Conservation (phyloP, 1,140 invertebrate genomes). For the Halyomorpha halys region DNA sequence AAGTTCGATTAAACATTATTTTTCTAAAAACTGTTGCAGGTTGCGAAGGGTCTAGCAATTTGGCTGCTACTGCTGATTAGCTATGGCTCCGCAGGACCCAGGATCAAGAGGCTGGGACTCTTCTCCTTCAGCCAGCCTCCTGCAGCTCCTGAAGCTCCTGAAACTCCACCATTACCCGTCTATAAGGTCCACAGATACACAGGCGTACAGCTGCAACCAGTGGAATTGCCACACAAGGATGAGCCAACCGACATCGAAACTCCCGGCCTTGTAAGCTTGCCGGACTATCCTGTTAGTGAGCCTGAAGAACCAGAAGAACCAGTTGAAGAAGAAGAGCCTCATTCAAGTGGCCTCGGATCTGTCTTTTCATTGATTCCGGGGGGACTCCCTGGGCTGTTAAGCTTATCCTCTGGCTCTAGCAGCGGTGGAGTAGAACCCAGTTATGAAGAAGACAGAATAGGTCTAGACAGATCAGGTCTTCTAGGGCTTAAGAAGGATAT, state of each 20-base stretch:
- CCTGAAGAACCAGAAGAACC: neutral
- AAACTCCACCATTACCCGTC: too few species aligned
- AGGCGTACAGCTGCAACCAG: slow-evolving; percentile 32
- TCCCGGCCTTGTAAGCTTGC: neutral
- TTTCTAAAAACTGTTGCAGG: neutral
- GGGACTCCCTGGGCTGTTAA: neutral
- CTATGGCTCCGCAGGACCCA: neutral
- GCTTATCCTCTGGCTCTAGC: neutral
- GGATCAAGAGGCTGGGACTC: neutral
- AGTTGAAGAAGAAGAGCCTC: neutral
- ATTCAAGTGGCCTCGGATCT: neutral
- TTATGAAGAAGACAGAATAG: neutral
- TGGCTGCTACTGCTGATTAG: too few species aligned
- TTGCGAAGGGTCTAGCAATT: neutral
- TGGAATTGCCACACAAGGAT: slow-evolving; percentile 8
- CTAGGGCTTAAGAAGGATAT: neutral
- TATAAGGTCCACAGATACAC: slow-evolving; percentile 35
- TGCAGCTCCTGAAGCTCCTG: slow-evolving; percentile 25
- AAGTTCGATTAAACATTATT: too few species aligned
- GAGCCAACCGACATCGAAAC: neutral
- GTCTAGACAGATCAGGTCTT: neutral
- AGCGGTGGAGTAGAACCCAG: neutral
- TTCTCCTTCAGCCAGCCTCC: neutral
- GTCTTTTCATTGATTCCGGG: neutral
- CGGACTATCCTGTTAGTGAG: neutral